A percentile compares a stretch with the other conserved stretches of the same genome.
These are phyloP conservation scores for Aradus depressus DNA, from an alignment of 2,888 invertebrate genomes.

Conservation along the genomic window DNA sequence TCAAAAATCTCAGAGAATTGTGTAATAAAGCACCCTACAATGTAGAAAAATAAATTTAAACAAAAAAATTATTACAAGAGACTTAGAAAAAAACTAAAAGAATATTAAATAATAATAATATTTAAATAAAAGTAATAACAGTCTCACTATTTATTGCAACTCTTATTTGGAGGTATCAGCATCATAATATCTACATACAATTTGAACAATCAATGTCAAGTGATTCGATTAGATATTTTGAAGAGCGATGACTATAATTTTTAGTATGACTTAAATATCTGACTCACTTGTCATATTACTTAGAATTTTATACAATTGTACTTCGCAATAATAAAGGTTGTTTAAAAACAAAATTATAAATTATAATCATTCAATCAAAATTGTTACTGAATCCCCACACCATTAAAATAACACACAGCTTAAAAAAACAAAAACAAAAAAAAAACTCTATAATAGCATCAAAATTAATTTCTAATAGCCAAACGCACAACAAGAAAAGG, in stretches of 20 bases:
- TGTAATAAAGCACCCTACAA: neutral
- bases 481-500: slow-evolving; percentile 6
- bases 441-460: neutral
- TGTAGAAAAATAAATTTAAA: neutral
- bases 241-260: neutral
- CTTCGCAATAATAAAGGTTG: slow-evolving; percentile 1
- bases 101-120: too few species aligned
- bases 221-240: neutral
- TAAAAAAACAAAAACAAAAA: neutral
- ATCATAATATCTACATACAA: slow-evolving; percentile 7
- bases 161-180: slow-evolving; percentile 8
- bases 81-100: too few species aligned
- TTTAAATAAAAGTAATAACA: too few species aligned
- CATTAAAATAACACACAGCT: neutral
- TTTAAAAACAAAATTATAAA: slow-evolving; percentile 1
- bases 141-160: slow-evolving; percentile 1
- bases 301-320: slow-evolving; percentile 2
- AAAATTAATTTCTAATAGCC: slow-evolving; percentile 3
- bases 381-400: too few species aligned
- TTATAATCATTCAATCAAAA: neutral
- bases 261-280: neutral
- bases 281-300: too few species aligned
- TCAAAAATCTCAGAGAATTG: neutral
- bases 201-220: neutral
- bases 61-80: neutral